Conservation (phyloP, 2,797 vertebrate species). For the Sylvilagus floridanus region DNA sequence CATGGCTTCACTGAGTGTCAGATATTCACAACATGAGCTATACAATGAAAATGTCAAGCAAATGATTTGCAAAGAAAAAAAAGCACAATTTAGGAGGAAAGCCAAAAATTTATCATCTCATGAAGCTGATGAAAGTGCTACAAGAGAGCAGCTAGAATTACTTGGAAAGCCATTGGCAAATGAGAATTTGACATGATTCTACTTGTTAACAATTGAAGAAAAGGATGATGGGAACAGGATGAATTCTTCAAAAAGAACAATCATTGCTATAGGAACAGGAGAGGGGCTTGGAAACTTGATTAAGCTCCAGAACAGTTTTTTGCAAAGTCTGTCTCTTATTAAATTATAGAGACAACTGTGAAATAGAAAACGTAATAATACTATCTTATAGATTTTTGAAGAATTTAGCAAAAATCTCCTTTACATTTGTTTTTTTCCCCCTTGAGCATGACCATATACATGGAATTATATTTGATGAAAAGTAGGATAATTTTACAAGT, state of each 20-base stretch:
- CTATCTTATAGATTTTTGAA: background rate
- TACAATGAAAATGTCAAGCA: background rate
- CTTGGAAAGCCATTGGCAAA: background rate
- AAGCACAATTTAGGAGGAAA: background rate
- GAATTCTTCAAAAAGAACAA: background rate
- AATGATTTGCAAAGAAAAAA: background rate
- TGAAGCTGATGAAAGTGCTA: background rate
- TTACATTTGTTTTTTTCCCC: background rate
- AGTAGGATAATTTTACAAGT: slow-evolving; percentile 28
- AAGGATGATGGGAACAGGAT: background rate
- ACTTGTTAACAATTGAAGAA: background rate
- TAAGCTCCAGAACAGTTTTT: slow-evolving; percentile 10
- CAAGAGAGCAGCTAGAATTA: background rate
- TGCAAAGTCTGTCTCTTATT: background rate
- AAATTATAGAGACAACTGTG: background rate
- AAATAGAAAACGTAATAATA: background rate
- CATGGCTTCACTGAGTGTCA: background rate
- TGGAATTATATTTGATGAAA: slow-evolving; percentile 41
- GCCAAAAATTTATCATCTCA: background rate
- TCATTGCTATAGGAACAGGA: background rate
- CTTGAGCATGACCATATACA: background rate
- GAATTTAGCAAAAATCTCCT: background rate
- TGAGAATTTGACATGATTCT: background rate
- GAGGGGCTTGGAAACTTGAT: background rate
- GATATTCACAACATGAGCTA: background rate